Evolutionary conservation across 2,797 vertebrate species (phyloP).

Genomic region (Gallirallus australis): DNA sequence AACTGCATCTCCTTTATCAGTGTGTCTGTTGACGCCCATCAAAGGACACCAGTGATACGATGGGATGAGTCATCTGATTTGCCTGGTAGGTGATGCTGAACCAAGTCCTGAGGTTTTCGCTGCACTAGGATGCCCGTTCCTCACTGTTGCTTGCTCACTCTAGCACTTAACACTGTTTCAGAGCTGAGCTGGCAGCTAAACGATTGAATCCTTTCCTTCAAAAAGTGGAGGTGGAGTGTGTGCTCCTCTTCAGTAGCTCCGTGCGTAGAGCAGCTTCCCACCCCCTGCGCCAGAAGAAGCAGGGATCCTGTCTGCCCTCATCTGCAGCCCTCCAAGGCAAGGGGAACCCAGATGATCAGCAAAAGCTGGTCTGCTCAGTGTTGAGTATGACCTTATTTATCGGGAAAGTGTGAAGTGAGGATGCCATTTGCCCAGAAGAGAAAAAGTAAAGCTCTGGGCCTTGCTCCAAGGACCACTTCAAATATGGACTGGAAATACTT

Average conservation of each 20-base stretch:
- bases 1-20: background rate
- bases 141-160: background rate
- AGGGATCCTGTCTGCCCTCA: background rate
- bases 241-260: background rate
- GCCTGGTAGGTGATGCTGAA: fast-evolving
- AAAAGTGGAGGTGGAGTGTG: background rate
- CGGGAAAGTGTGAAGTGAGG: background rate
- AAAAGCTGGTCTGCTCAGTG: background rate
- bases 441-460: background rate
- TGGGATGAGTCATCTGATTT: background rate
- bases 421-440: background rate
- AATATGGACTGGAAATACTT: background rate
- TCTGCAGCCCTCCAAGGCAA: background rate
- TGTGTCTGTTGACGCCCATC: background rate
- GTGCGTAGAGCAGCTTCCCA: background rate
- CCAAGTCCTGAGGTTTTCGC: background rate
- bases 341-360: background rate
- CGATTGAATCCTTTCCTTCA: background rate
- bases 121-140: fast-evolving
- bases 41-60: background rate
- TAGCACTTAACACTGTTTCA: background rate
- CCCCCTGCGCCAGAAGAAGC: background rate
- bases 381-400: background rate
- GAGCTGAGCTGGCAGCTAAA: background rate
- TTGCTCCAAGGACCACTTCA: background rate